A percentile compares a stretch with the other conserved stretches of the same genome.
These are phyloP conservation scores for Alethe diademata DNA, from an alignment of 2,113 vertebrate species.

Conservation along the genomic window DNA sequence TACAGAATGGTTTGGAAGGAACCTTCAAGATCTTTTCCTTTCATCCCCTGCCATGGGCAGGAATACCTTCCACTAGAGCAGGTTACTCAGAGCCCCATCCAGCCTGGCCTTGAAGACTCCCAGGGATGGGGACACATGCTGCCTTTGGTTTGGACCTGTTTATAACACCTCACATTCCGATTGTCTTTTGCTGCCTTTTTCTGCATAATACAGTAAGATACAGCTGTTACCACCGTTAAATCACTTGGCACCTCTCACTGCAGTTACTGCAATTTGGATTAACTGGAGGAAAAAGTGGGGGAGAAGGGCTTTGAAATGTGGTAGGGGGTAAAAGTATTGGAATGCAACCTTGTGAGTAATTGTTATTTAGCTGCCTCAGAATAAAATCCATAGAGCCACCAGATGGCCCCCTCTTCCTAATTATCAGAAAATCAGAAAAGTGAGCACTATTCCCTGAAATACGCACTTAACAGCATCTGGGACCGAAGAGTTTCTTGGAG, in stretches of 20 bases:
- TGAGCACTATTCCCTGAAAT: not conserved
- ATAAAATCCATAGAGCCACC: not conserved
- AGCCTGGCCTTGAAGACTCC: not conserved
- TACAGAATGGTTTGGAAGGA: not conserved
- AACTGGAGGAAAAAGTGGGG: not conserved
- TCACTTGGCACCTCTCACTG: not conserved
- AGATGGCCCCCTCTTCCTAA: conserved; percentile 37
- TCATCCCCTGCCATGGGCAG: not conserved
- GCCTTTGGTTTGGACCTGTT: not conserved
- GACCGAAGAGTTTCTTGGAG: not conserved
- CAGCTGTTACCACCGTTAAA: not conserved
- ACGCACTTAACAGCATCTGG: not conserved
- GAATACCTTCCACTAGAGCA: not conserved
- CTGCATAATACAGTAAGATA: not conserved
- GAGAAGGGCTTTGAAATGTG: not conserved
- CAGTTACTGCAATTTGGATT: not conserved
- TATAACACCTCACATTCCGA: not conserved
- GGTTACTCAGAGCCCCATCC: not conserved
- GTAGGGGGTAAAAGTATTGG: not conserved
- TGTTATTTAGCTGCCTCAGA: not conserved
- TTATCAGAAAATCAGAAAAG: not conserved
- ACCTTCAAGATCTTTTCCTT: not conserved
- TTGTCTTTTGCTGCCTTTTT: not conserved
- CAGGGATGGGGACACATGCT: not conserved
- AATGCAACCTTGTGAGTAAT: not conserved